Conservation (phyloP, 1,140 invertebrate genomes). For the Ceratitis capitata region DNA sequence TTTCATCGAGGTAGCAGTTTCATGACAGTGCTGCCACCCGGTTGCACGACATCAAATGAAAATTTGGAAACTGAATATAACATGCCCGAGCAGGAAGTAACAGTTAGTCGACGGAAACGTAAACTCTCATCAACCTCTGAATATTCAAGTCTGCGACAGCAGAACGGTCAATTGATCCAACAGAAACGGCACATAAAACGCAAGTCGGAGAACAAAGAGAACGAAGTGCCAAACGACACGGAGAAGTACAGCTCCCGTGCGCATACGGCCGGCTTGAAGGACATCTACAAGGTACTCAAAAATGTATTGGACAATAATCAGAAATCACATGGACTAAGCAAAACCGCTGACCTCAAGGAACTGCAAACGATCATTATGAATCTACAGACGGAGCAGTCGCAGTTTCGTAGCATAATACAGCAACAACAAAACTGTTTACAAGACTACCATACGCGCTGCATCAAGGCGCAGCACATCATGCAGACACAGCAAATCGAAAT, state of each 20-base stretch:
- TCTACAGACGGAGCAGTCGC: slow-evolving; percentile 53
- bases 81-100: neutral
- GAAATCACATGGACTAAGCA: slow-evolving; percentile 39
- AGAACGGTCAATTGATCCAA: neutral
- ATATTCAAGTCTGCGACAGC: neutral
- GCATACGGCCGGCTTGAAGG: slow-evolving; percentile 41
- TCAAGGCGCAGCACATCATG: slow-evolving; percentile 61
- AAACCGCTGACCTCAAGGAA: slow-evolving; percentile 42
- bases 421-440: slow-evolving; percentile 55
- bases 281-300: slow-evolving; percentile 53
- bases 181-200: slow-evolving; percentile 15
- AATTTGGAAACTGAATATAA: slow-evolving; percentile 13
- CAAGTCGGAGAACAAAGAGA: slow-evolving; percentile 38
- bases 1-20: slow-evolving; percentile 52
- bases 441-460: slow-evolving; percentile 55
- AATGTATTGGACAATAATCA: slow-evolving; percentile 52
- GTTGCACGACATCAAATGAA: slow-evolving; percentile 16
- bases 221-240: neutral
- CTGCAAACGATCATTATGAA: slow-evolving; percentile 53
- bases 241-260: neutral
- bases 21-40: slow-evolving; percentile 49
- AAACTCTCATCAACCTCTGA: neutral
- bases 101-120: neutral
- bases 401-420: slow-evolving; percentile 52
- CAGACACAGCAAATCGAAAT: slow-evolving; percentile 59